phyloP scores from a whole-genome alignment of 2,888 invertebrate genomes.

The Allacma fusca region DNA sequence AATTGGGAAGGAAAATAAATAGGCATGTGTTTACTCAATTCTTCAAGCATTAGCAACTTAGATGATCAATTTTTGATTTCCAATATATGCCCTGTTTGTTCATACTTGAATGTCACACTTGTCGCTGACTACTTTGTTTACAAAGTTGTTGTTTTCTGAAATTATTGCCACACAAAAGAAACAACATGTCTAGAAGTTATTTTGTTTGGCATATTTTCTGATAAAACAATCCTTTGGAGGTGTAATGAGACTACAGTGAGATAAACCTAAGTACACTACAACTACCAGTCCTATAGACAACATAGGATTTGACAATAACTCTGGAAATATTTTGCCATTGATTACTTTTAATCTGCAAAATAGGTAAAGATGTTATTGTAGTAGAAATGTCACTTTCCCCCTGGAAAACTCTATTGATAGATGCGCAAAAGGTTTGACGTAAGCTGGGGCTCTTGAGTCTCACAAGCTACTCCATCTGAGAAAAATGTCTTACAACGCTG shows the following conservation, averaged over 20 bases:
- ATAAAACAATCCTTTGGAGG: background rate
- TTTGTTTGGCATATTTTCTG: background rate
- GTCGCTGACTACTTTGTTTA: background rate
- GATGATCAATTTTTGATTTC: too few species aligned
- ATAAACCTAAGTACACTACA: background rate
- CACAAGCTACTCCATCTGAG: too few species aligned
- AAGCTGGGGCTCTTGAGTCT: background rate
- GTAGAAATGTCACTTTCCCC: background rate
- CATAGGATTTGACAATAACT: too few species aligned
- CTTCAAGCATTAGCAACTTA: too few species aligned
- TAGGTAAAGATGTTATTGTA: background rate
- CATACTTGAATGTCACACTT: too few species aligned
- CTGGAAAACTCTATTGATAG: background rate
- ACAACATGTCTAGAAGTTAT: background rate
- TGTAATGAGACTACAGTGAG: background rate
- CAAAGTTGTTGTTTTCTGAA: background rate
- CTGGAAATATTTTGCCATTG: background rate
- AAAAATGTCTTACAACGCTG: too few species aligned
- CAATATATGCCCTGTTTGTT: background rate
- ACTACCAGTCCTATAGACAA: background rate
- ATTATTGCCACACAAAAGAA: background rate
- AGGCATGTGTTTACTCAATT: too few species aligned
- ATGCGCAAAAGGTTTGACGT: background rate
- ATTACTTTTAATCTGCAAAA: constrained; percentile 10
- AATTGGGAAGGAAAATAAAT: too few species aligned